Evolutionary conservation across 2,113 vertebrate species (phyloP), one percentile per base, ranked within the genome.

Genomic region (Ia io): DNA sequence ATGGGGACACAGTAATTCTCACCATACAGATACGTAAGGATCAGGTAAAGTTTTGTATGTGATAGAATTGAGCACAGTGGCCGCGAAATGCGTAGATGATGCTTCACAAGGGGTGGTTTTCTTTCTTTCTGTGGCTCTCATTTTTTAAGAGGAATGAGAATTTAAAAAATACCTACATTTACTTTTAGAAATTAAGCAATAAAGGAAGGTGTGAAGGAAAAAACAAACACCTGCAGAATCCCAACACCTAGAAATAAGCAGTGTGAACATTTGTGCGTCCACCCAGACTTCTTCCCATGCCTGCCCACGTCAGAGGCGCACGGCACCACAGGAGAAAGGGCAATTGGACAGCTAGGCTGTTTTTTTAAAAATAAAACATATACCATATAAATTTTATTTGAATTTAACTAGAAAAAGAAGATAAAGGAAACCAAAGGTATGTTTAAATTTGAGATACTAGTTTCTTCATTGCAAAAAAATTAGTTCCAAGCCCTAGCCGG

Each of bases 141-240:
- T 53, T 85, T 84, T 78, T 77, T 44, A 82, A 51, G 23, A 88
- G 5, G 47, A 59, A 78, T 78, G 69, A 76, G n/a, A 30, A n/a
- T 35, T 82, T 92, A 5, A 63, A 82, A 93, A 49, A 6, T 32
- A 12, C 23, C 56, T 3, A 14, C 12, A 83, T 42, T 91, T 12
- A n/a, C 83, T 94, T 93, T 93, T 25, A 96, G 89, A 92, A 94
- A 56, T 56, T 63, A 91, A n/a, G 18, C 44, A 88, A 32, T 47
- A 53, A 1, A 32, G 14, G 65, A 88, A 84, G 79, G 47, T 63
- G 3, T 32, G 67, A 67, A 77, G 71, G 37, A 61, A 93, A 59
- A 63, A 80, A 23, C 7, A 69, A 89, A 44, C 30, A 7, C 3
- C 11, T 78, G 88, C 40, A 25, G 17, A 70, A 67, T 47, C 3